Evolutionary conservation across 2,113 vertebrate genomes (phyloP).

Genomic region (Larimichthys crocea): DNA sequence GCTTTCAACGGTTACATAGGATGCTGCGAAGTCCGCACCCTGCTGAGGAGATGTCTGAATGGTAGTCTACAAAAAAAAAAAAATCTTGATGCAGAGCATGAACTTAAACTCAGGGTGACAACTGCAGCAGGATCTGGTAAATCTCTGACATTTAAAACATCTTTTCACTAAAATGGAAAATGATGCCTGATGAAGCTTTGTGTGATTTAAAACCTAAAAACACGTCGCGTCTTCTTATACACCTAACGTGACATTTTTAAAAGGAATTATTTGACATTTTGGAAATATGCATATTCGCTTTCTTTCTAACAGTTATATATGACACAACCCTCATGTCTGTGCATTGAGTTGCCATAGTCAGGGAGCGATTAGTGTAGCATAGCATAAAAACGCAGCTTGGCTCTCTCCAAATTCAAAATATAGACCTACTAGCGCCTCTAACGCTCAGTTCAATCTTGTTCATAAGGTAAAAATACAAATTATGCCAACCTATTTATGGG

Average conservation of each 20-base stretch:
- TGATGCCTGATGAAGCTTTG: neutral
- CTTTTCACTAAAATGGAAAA: neutral
- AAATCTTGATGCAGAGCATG: neutral
- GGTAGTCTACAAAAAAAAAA: neutral
- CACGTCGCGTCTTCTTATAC: neutral
- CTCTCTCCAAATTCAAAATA: neutral
- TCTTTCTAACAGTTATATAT: no score
- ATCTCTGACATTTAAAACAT: neutral
- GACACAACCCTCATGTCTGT: neutral
- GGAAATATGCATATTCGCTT: neutral
- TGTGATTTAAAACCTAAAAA: neutral
- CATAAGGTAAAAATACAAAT: neutral
- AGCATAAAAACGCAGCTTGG: neutral
- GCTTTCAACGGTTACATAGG: neutral
- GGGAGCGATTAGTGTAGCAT: neutral
- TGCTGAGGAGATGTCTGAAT: neutral
- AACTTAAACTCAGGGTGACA: conserved; percentile 1
- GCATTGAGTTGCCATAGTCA: neutral
- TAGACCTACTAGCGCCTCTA: neutral
- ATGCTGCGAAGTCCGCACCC: neutral
- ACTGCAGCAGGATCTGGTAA: conserved; percentile 1
- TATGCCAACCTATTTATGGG: no score
- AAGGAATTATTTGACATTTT: neutral
- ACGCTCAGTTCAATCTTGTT: neutral
- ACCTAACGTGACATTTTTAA: neutral